Conservation (phyloP, 2,113 vertebrate species). For the Procapra przewalskii region DNA sequence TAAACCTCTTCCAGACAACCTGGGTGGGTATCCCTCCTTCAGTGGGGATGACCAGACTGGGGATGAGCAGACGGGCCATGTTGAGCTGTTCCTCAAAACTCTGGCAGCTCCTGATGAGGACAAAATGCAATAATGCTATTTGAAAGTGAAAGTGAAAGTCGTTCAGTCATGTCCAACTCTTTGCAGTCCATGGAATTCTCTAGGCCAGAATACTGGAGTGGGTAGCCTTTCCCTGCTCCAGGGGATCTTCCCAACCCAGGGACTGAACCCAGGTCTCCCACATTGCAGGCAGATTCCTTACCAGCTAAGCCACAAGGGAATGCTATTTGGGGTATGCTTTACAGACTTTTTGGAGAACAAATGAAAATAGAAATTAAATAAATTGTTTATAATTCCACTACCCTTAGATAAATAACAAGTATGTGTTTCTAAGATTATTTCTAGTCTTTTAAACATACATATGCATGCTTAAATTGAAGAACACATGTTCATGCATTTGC, state of each 20-base stretch:
- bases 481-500: neutral
- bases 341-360: neutral
- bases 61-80: too few relatives aligned
- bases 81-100: neutral
- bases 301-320: neutral
- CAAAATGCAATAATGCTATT: neutral
- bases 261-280: neutral
- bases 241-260: neutral
- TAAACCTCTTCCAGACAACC: neutral
- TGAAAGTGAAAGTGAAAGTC: neutral
- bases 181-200: neutral
- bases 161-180: neutral
- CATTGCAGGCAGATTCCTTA: neutral
- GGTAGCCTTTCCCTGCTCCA: neutral
- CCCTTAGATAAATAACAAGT: neutral
- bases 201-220: neutral
- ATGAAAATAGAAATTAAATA: neutral
- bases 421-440: neutral
- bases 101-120: neutral
- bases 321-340: neutral
- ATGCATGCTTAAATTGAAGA: neutral
- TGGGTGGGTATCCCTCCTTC: too few relatives aligned
- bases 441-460: neutral
- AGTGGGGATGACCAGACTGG: too few relatives aligned
- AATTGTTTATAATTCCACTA: neutral